A percentile compares a stretch with the other conserved stretches of the same genome.
Conservation (phyloP, 1,140 invertebrate species). For the Lordiphosa stackelbergi region DNA sequence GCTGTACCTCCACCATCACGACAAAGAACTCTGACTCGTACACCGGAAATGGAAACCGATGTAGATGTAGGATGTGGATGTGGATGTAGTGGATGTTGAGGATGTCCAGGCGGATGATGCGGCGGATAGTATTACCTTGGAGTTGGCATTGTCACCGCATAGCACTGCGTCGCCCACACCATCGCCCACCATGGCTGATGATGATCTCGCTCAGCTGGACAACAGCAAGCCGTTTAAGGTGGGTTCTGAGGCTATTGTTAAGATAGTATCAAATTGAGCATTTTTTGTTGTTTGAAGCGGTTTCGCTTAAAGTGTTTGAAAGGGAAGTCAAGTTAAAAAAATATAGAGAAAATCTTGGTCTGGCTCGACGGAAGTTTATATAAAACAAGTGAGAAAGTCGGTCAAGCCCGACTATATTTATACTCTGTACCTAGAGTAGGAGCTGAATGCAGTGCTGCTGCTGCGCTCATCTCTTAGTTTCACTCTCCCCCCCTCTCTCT, state of each 20-base stretch:
- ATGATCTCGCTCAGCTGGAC: conserved; percentile 55
- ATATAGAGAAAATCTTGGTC: too few species aligned
- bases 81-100: background rate
- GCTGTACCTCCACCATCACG: conserved; percentile 32
- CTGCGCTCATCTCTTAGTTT: too few species aligned
- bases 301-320: too few species aligned
- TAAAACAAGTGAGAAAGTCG: too few species aligned
- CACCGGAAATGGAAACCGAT: conserved; percentile 59
- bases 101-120: conserved; percentile 54
- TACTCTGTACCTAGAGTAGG: too few species aligned
- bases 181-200: conserved; percentile 51
- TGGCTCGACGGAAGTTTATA: too few species aligned
- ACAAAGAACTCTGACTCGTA: conserved; percentile 56
- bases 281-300: too few species aligned
- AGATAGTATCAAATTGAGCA: conserved; percentile 44
- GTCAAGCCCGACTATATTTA: too few species aligned
- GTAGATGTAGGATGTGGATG: conserved; percentile 24
- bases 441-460: too few species aligned
- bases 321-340: too few species aligned
- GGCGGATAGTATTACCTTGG: conserved; percentile 61
- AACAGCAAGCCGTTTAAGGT: conserved; percentile 69
- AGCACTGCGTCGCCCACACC: conserved; percentile 54
- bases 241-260: conserved; percentile 35
- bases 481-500: too few species aligned
- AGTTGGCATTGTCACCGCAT: conserved; percentile 55